Evolutionary conservation across 1,140 invertebrate species (phyloP), one percentile per base, ranked within the genome.

Genomic region (Drosophila chauvacae): DNA sequence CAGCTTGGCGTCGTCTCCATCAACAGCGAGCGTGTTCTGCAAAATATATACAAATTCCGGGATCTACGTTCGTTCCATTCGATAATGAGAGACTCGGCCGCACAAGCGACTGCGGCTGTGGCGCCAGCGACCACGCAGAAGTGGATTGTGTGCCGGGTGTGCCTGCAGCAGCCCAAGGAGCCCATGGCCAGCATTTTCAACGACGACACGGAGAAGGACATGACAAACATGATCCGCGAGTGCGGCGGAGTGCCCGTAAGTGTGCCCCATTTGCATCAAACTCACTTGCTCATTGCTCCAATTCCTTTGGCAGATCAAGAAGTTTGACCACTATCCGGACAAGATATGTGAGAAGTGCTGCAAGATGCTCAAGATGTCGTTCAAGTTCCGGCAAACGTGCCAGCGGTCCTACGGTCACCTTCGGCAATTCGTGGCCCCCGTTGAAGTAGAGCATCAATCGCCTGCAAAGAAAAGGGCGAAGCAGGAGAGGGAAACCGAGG

Each of bases 181-280:
- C 30, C 79, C 7, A 92, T 92, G 91, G 77, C 64, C 28, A 75
- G 81, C 58, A 92, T 92, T 76, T 92, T 92, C 57, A 78, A 90
- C 77, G 88, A 90, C 48, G 82, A 92, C 63, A 63, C 74, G 18
- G 75, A 79, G n/a, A 92, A 92, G 78, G 91, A 92, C 60, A 56
- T 92, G 75, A 92, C 91, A 20, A 69, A 83, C n/a, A 92, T 91
- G 91, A 92, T 92, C 16, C 64, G 88, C 7, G 87, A 91, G 65
- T 92, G 91, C 61, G 91, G 91, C 14, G 91, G 91, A 51, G 91
- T 92, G 63, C 91, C 91, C 4, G 91, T 92, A 84, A 80, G 91
- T 77, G 4, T n/a, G 14, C 4, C 7, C 16, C 7, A 14, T 7
- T 16, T 41, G 0, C 7, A 5, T 1, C 3, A 2, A 18, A 28